A percentile compares a stretch with the other conserved stretches of the same genome.
phyloP scores from a whole-genome alignment of 2,113 vertebrate genomes.

The Heptranchias perlo region DNA sequence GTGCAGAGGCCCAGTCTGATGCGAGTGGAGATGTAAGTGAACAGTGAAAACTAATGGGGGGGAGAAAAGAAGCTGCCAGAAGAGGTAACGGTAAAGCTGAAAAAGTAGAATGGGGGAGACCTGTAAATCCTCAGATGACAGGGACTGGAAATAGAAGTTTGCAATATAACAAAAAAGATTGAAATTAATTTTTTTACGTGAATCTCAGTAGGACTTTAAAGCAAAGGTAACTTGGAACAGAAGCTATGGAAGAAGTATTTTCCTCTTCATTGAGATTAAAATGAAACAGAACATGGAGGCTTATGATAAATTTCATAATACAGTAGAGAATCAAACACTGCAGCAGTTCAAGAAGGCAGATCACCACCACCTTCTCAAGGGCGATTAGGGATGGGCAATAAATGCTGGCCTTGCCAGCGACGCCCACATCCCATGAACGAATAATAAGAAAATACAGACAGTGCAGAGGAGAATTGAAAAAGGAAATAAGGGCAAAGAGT shows the following conservation, averaged over 20 bases:
- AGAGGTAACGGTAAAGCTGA: neutral
- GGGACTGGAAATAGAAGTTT: neutral
- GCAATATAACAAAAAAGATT: neutral
- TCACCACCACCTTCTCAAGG: too few species aligned
- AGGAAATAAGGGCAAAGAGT: neutral
- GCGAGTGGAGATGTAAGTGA: neutral
- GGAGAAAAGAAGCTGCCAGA: neutral
- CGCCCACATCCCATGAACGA: too few species aligned
- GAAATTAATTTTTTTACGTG: neutral
- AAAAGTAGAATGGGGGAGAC: neutral
- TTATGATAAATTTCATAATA: neutral
- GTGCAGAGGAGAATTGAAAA: too few species aligned
- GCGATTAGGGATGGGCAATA: too few species aligned
- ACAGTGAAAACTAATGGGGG: neutral
- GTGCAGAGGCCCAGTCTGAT: neutral
- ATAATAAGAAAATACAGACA: too few species aligned
- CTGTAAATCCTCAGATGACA: neutral
- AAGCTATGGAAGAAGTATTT: too few species aligned
- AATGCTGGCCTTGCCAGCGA: too few species aligned
- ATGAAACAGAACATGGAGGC: neutral
- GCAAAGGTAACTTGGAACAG: neutral
- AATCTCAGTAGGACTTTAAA: neutral
- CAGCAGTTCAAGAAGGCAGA: too few species aligned
- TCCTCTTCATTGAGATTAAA: neutral
- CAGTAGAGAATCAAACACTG: neutral